Percentiles rank a stretch among this genome's conserved stretches.
Conservation (phyloP, 2,888 invertebrate genomes). For the Sericinus montela region DNA sequence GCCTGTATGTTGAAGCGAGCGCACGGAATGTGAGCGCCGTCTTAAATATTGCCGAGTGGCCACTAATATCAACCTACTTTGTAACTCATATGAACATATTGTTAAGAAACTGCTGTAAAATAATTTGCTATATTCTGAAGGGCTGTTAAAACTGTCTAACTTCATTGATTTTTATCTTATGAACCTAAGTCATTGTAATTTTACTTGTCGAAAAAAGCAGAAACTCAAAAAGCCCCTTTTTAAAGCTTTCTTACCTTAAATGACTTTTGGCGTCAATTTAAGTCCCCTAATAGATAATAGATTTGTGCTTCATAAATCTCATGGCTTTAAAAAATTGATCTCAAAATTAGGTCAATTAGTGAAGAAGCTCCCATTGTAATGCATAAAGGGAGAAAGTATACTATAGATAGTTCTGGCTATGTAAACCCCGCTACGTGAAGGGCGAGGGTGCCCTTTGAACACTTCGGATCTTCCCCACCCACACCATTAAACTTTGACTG, state of each 20-base stretch:
- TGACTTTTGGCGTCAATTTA: conserved; percentile 41
- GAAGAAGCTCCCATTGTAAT: conserved; percentile 46
- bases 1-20: conserved; percentile 1
- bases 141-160: too few species aligned
- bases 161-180: too few species aligned
- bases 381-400: conserved; percentile 44
- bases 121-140: too few species aligned
- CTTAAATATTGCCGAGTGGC: conserved; percentile 12
- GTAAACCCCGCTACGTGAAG: conserved; percentile 51
- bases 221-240: conserved; percentile 13
- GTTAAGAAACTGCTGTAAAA: too few species aligned
- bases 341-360: conserved; percentile 71
- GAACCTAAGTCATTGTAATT: neutral
- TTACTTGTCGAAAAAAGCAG: neutral
- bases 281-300: conserved; percentile 34
- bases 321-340: conserved; percentile 31
- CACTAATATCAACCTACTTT: conserved; percentile 11
- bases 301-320: conserved; percentile 32
- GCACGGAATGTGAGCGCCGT: neutral
- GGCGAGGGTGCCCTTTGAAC: conserved; percentile 51
- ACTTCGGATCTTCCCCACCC: conserved; percentile 40
- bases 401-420: conserved; percentile 37
- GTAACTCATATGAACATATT: conserved; percentile 4
- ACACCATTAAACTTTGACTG: conserved; percentile 28
- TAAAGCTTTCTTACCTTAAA: conserved; percentile 24